phyloP scores from a whole-genome alignment of 2,113 vertebrate species.

The Poeciliopsis prolifica region DNA sequence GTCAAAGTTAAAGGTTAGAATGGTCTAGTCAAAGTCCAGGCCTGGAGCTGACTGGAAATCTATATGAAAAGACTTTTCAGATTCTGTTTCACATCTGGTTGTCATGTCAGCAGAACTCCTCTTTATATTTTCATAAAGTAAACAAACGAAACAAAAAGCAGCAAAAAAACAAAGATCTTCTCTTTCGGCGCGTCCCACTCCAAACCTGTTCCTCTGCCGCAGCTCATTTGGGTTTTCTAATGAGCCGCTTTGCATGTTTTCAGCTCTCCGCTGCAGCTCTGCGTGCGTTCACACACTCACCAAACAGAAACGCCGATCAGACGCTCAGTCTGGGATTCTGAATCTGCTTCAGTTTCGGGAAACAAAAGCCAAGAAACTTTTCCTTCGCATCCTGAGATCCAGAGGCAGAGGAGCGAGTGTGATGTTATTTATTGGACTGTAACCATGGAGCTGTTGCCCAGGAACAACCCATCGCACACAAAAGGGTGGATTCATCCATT shows the following conservation, averaged over 20 bases:
- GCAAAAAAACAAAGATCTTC: neutral
- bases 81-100: too few species aligned
- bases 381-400: slow-evolving; percentile 41
- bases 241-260: neutral
- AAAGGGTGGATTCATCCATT: slow-evolving; percentile 71
- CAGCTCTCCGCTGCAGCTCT: neutral
- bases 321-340: too few species aligned
- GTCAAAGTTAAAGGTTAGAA: too few species aligned
- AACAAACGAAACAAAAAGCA: neutral
- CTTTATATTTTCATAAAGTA: too few species aligned
- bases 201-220: neutral
- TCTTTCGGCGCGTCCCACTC: neutral
- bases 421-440: slow-evolving; percentile 73
- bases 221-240: neutral
- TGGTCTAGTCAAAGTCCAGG: too few species aligned
- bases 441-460: slow-evolving; percentile 66
- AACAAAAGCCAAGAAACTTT: neutral
- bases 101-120: too few species aligned
- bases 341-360: neutral
- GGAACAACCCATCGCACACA: slow-evolving; percentile 62
- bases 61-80: too few species aligned
- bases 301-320: neutral
- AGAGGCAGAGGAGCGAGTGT: slow-evolving; percentile 42
- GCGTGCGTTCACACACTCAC: neutral
- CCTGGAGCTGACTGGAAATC: too few species aligned